These are phyloP conservation scores for Rhodeus uyekii DNA, from an alignment of 2,797 vertebrate species.

Conservation along the genomic window DNA sequence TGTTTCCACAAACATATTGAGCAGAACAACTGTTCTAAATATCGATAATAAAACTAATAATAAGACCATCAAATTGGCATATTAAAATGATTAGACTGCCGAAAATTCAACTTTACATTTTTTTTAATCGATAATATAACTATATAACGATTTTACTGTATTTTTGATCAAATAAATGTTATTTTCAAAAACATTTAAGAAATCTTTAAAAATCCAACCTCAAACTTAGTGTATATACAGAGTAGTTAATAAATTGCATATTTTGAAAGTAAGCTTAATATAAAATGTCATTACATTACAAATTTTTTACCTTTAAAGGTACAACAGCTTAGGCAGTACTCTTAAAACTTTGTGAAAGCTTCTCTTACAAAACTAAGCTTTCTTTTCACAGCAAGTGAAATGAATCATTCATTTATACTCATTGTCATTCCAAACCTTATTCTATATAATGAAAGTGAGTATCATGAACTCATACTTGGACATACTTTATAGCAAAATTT, in stretches of 20 bases:
- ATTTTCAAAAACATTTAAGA: neutral
- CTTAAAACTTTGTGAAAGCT: neutral
- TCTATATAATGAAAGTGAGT: neutral
- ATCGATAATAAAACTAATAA: neutral
- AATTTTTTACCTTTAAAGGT: too few species aligned
- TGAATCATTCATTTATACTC: neutral
- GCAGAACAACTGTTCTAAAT: neutral
- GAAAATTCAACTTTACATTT: neutral
- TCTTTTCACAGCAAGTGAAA: neutral
- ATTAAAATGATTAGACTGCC: neutral
- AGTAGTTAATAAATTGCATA: neutral
- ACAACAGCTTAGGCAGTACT: too few species aligned
- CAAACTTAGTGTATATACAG: too few species aligned
- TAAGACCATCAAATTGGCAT: neutral
- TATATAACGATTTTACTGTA: neutral
- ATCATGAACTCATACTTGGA: too few species aligned
- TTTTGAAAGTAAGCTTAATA: neutral
- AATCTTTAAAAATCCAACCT: too few species aligned
- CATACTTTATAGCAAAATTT: too few species aligned
- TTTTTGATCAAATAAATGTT: neutral
- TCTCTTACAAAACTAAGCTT: neutral
- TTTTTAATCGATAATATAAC: too few species aligned
- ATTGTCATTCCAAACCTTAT: neutral
- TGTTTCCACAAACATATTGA: neutral
- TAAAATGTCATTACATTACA: neutral